These are phyloP conservation scores for Prosopocoilus inquinatus DNA, from an alignment of 2,888 invertebrate species.

Conservation along the genomic window DNA sequence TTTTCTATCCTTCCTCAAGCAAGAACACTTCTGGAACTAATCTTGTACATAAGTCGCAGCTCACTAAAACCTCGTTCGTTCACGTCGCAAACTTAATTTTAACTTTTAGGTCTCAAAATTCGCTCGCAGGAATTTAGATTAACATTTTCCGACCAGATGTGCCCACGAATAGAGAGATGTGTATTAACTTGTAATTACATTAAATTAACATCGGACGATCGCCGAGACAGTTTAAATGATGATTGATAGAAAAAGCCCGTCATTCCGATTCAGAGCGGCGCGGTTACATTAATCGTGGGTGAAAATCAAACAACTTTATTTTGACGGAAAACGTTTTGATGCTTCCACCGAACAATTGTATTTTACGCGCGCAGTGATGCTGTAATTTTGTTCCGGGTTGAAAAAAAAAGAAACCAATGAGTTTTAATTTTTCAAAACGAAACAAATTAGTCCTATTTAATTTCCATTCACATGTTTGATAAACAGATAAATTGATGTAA, in stretches of 20 bases:
- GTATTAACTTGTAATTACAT: slow-evolving; percentile 49
- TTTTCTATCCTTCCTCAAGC: no score
- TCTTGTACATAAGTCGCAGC: slow-evolving; percentile 10
- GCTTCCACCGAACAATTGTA: no score
- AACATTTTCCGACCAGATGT: slow-evolving; percentile 47
- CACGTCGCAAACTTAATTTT: slow-evolving; percentile 25
- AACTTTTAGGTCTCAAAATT: slow-evolving; percentile 20
- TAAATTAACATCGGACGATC: slow-evolving; percentile 46
- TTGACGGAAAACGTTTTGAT: no score
- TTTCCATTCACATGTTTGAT: no score
- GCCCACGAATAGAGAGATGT: slow-evolving; percentile 43
- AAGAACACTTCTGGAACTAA: neutral
- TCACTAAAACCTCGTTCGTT: slow-evolving; percentile 31
- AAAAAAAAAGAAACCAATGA: no score
- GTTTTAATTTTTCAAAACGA: no score
- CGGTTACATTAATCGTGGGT: slow-evolving; percentile 20
- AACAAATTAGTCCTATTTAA: no score
- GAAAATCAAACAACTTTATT: slow-evolving; percentile 18
- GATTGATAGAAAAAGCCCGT: slow-evolving; percentile 45
- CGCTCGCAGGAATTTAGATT: slow-evolving; percentile 40
- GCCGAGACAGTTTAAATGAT: slow-evolving; percentile 48
- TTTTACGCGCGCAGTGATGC: no score
- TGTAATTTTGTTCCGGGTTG: no score
- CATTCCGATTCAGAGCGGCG: slow-evolving; percentile 18
- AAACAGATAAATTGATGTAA: no score